Conservation (phyloP, 2,113 vertebrate species). For the Hippotragus niger region DNA sequence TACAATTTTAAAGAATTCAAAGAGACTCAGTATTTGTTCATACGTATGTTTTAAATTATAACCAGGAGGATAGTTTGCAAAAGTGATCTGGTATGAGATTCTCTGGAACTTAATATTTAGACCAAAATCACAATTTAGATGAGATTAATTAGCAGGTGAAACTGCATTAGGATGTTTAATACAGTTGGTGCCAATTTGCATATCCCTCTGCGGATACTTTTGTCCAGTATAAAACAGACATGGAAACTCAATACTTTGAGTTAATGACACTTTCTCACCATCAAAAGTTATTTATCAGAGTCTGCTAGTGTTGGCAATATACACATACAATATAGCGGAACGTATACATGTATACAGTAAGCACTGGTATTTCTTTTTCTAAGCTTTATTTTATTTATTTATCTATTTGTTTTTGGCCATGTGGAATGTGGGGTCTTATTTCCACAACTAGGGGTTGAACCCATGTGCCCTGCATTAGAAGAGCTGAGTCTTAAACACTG, state of each 20-base stretch:
- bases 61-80: background rate
- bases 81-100: background rate
- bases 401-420: background rate
- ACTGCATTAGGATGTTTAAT: background rate
- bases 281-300: background rate
- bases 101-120: background rate
- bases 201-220: background rate
- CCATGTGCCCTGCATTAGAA: background rate
- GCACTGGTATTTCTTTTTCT: background rate
- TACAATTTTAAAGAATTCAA: background rate
- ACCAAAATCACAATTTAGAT: background rate
- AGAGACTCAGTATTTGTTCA: background rate
- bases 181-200: background rate
- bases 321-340: background rate
- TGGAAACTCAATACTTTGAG: background rate
- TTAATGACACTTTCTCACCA: background rate
- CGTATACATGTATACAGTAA: background rate
- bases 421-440: background rate
- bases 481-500: background rate
- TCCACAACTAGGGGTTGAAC: background rate
- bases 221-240: background rate
- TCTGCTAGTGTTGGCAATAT: background rate
- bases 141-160: background rate
- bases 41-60: constrained; percentile 24
- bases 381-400: background rate